phyloP scores from a whole-genome alignment of 2,113 vertebrate genomes.

The Narcine bancroftii region DNA sequence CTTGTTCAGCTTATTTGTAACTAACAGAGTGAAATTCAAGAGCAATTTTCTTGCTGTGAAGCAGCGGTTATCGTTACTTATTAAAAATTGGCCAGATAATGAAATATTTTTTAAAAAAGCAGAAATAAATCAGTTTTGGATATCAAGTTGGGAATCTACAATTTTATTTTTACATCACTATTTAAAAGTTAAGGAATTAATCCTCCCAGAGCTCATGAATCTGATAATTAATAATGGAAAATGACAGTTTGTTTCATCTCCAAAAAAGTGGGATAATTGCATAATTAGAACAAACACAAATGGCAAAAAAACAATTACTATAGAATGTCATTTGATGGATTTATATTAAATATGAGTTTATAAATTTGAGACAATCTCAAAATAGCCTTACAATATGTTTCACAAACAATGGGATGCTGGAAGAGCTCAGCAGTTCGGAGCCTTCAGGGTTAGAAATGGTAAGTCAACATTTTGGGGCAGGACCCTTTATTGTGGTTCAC shows the following conservation, averaged over 20 bases:
- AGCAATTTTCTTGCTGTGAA: not conserved
- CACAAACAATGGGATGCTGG: no score
- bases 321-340: not conserved
- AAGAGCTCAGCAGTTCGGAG: no score
- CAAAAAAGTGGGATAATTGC: not conserved
- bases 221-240: not conserved
- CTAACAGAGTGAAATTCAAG: not conserved
- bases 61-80: not conserved
- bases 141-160: not conserved
- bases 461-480: no score
- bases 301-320: not conserved
- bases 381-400: no score
- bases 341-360: not conserved
- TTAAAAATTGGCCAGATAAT: not conserved
- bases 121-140: not conserved
- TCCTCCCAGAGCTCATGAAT: not conserved
- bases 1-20: not conserved
- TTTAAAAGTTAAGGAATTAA: not conserved
- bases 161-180: not conserved
- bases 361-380: not conserved
- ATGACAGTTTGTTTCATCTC: not conserved
- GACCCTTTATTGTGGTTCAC: no score
- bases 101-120: not conserved
- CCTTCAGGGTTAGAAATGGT: no score
- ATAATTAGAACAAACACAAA: not conserved